Evolutionary conservation across 2,797 vertebrate genomes (phyloP).

Genomic region (Artibeus lituratus): DNA sequence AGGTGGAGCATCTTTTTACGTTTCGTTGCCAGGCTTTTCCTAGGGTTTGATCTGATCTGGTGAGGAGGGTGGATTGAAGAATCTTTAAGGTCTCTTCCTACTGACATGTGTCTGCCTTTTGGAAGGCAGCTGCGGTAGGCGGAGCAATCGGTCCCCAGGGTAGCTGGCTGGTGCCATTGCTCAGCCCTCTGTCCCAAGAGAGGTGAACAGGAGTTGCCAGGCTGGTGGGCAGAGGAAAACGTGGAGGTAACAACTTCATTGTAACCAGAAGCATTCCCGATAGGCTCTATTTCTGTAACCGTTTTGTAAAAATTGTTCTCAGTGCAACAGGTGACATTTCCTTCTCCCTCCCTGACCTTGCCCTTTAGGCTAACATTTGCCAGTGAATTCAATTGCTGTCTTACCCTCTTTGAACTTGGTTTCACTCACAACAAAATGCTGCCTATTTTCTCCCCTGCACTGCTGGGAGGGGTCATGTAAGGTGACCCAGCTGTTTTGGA

Average conservation of each 20-base stretch:
- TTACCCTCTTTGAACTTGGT: slow-evolving; percentile 16
- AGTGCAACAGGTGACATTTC: not conserved
- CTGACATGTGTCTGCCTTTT: not conserved
- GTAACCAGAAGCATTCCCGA: not conserved
- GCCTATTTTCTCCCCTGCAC: not conserved
- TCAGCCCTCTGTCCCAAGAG: not conserved
- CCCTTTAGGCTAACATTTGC: not conserved
- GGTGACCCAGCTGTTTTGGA: not conserved
- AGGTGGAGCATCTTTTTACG: not conserved
- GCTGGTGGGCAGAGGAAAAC: not conserved
- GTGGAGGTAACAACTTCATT: not conserved
- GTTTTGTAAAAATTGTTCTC: not conserved
- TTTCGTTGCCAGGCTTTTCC: not conserved
- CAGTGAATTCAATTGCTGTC: not conserved
- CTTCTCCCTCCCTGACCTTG: not conserved
- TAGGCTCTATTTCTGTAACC: not conserved
- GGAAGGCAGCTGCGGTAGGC: not conserved
- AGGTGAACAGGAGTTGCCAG: not conserved
- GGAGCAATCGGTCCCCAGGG: not conserved
- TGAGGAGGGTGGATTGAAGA: not conserved
- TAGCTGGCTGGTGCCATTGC: not conserved
- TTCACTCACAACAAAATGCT: slow-evolving; percentile 16
- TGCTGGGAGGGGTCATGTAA: not conserved
- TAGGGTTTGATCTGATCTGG: not conserved
- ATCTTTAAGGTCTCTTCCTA: not conserved